phyloP scores from a whole-genome alignment of 2,797 vertebrate species.

The Danio tinwini region DNA sequence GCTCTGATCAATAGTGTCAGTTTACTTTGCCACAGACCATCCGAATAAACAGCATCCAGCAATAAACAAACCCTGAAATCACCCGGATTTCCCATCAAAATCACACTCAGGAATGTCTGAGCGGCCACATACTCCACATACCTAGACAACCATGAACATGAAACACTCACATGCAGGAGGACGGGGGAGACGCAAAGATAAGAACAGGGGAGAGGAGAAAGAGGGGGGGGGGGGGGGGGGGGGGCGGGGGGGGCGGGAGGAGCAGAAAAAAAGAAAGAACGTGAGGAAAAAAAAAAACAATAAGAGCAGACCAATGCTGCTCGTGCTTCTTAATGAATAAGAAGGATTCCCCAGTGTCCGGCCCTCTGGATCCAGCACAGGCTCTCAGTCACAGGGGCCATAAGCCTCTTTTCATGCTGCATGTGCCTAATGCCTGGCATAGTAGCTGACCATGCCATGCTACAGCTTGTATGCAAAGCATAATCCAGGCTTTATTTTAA shows the following conservation, averaged over 20 bases:
- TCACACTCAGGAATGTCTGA: constrained; percentile 55
- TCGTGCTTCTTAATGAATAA: constrained; percentile 65
- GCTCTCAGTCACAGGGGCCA: constrained; percentile 8
- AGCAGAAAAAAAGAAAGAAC: too few relatives aligned
- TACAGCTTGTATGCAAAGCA: background rate
- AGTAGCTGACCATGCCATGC: constrained; percentile 8
- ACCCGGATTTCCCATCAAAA: constrained; percentile 51
- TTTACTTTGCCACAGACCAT: constrained; percentile 66
- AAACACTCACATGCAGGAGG: constrained; percentile 15
- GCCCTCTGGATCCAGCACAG: constrained; percentile 32
- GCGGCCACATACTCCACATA: constrained; percentile 51
- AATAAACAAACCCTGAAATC: constrained; percentile 14
- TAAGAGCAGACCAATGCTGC: constrained; percentile 51
- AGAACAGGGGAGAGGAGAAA: background rate
- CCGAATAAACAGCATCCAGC: constrained; percentile 66
- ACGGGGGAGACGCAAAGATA: background rate
- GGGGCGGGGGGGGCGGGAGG: too few relatives aligned
- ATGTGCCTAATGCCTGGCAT: constrained; percentile 14
- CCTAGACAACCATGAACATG: constrained; percentile 53
- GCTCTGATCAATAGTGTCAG: constrained; percentile 58
- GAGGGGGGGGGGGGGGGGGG: too few relatives aligned
- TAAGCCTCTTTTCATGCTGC: constrained; percentile 40
- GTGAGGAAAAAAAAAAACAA: constrained; percentile 34
- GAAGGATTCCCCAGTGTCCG: constrained; percentile 51
- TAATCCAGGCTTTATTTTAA: constrained; percentile 9